Conservation (phyloP, 1,140 invertebrate genomes). For the Megathymus violae region DNA sequence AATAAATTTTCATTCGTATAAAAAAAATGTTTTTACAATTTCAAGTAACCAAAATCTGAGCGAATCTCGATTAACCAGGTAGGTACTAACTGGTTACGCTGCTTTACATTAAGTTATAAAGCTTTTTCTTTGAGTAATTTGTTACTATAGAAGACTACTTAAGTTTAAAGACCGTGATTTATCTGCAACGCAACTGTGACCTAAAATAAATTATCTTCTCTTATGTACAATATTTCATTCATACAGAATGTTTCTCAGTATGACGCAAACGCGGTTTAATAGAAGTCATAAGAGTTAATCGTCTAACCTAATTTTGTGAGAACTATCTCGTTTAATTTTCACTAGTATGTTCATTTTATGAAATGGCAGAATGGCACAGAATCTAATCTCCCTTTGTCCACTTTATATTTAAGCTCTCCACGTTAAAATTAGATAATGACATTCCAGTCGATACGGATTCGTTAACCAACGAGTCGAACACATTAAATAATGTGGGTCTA, state of each 20-base stretch:
- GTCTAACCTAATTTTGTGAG: not conserved
- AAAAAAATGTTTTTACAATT: no score
- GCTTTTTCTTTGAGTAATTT: not conserved
- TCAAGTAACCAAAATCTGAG: not conserved
- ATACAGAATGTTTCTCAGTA: not conserved
- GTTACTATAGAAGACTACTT: not conserved
- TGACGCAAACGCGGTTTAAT: not conserved
- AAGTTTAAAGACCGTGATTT: conserved; percentile 1
- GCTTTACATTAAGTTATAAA: not conserved
- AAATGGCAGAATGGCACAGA: no score
- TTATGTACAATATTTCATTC: not conserved
- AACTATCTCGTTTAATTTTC: no score
- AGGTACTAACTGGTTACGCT: not conserved
- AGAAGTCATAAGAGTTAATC: not conserved
- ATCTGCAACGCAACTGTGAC: not conserved
- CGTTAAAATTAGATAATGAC: no score
- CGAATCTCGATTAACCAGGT: not conserved
- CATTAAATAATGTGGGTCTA: conserved; percentile 56
- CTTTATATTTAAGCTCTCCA: no score
- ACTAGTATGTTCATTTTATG: no score
- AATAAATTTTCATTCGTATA: no score
- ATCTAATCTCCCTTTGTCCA: no score
- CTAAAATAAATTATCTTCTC: not conserved
- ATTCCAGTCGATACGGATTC: no score
- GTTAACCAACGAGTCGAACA: conserved; percentile 6